Conservation (phyloP, 2,888 invertebrate species). For the Epinotia ramella region DNA sequence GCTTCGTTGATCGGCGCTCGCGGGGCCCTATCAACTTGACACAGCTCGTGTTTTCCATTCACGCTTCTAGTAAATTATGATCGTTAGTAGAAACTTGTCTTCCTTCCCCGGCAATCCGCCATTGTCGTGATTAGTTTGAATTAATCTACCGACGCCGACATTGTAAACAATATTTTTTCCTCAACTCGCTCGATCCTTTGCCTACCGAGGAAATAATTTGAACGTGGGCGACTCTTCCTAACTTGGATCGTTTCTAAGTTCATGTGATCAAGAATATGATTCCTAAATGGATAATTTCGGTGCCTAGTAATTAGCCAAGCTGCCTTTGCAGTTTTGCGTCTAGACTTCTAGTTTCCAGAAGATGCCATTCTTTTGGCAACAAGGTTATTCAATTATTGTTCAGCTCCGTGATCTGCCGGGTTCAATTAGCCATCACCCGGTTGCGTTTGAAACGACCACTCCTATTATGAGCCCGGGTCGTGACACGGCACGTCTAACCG, state of each 20-base stretch:
- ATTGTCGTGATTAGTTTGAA: constrained; percentile 32
- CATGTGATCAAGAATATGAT: neutral
- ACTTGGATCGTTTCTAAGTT: neutral
- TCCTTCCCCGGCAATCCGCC: constrained; percentile 23
- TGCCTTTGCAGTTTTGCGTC: neutral
- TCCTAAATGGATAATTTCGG: neutral
- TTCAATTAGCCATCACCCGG: constrained; percentile 73
- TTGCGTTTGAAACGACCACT: constrained; percentile 68
- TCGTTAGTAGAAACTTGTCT: constrained; percentile 22
- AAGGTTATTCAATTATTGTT: constrained; percentile 50
- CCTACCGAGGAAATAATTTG: neutral
- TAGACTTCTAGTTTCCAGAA: neutral
- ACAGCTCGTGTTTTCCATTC: constrained; percentile 29
- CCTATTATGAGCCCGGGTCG: constrained; percentile 68
- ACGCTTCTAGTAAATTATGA: constrained; percentile 37
- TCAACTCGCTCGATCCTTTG: constrained; percentile 9
- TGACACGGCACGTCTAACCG: constrained; percentile 69
- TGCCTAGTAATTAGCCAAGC: neutral
- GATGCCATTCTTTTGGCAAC: neutral
- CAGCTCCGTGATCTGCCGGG: constrained; percentile 69
- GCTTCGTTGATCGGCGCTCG: constrained; percentile 76
- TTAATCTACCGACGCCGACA: constrained; percentile 17
- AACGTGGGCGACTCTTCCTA: neutral
- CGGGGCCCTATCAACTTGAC: constrained; percentile 59
- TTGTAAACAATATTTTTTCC: constrained; percentile 27